Evolutionary conservation across 2,888 invertebrate genomes (phyloP), one percentile per base, ranked within the genome.

Genomic region (Phyto melanocephala): DNA sequence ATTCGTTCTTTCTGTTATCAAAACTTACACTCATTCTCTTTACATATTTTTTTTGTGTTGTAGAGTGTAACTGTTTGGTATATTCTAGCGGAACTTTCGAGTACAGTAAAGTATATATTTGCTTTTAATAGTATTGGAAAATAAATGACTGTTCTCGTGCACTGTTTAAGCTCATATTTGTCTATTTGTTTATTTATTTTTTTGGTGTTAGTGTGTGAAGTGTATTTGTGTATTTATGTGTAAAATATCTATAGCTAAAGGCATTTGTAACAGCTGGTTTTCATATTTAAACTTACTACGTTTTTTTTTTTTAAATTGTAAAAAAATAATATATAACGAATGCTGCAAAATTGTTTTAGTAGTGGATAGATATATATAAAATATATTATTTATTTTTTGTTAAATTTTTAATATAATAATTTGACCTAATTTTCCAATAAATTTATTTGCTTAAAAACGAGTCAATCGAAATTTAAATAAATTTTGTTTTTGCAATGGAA

Each of bases 231-330:
- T 56, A 68, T 60, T 58, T 62, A 11, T 81, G 71, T 74, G 62
- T 78, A 81, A 74, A 74, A 71, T 77, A 74, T 80, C 24, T 80
- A 45, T 58, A 56, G 81, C 81, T 81, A 63, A 58, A 78, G 74
- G 81, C 81, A 68, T 74, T 81, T 81, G 62, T 78, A 78, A 81
- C 81, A 81, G 78, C 81, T 81, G 81, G 78, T 54, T 62, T 78
- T 78, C 56, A 62, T 74, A 68, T 67, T 62, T 42, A 67, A 72
- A 77, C 62, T 77, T 45, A 54, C 22, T 42, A 15, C 22, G 7
- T 56, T 47, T 17, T 45, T 42, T 15, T 63, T 50, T 28, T 37
- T 35, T 45, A 70, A 15, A n/a, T n/a, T n/a, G n/a, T n/a, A 33
- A 33, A 24, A 52, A 24, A 52, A 52, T 24, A n/a, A 52, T 6